Conservation (phyloP, 2,888 invertebrate genomes). For the Alloscopus bannaensis region DNA sequence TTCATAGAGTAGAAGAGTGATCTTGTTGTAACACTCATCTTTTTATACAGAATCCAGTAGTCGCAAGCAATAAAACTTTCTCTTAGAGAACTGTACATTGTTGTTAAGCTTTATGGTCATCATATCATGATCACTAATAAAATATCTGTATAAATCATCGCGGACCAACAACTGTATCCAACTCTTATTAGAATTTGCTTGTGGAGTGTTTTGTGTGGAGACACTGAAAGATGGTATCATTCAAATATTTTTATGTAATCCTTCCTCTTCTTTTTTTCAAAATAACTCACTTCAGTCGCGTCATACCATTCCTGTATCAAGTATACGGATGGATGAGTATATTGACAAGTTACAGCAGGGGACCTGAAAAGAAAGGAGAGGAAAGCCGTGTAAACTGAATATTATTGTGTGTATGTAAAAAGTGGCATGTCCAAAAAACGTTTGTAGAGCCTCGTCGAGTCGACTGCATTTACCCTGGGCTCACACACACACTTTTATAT, state of each 20-base stretch:
- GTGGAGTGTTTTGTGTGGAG: neutral
- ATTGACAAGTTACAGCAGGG: slow-evolving; percentile 64
- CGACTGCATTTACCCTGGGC: slow-evolving; percentile 19
- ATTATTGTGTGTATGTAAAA: neutral
- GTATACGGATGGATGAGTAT: slow-evolving; percentile 54
- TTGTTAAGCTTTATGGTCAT: too few relatives aligned
- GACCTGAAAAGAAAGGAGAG: slow-evolving; percentile 43
- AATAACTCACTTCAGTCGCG: too few relatives aligned
- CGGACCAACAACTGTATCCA: too few relatives aligned
- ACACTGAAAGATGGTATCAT: neutral
- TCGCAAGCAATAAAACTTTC: too few relatives aligned
- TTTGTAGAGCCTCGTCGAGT: neutral
- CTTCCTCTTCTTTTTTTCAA: slow-evolving; percentile 47
- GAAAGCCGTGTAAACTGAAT: neutral
- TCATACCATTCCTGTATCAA: slow-evolving; percentile 38
- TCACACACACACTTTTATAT: neutral
- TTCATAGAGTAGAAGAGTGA: too few relatives aligned
- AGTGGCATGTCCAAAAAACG: slow-evolving; percentile 10
- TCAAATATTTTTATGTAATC: slow-evolving; percentile 50
- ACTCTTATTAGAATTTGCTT: too few relatives aligned
- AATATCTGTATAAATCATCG: too few relatives aligned
- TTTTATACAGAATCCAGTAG: too few relatives aligned
- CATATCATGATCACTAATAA: too few relatives aligned
- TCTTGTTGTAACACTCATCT: too few relatives aligned
- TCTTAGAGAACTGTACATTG: too few relatives aligned